phyloP scores from a whole-genome alignment of 2,113 vertebrate genomes.

The Physeter macrocephalus region DNA sequence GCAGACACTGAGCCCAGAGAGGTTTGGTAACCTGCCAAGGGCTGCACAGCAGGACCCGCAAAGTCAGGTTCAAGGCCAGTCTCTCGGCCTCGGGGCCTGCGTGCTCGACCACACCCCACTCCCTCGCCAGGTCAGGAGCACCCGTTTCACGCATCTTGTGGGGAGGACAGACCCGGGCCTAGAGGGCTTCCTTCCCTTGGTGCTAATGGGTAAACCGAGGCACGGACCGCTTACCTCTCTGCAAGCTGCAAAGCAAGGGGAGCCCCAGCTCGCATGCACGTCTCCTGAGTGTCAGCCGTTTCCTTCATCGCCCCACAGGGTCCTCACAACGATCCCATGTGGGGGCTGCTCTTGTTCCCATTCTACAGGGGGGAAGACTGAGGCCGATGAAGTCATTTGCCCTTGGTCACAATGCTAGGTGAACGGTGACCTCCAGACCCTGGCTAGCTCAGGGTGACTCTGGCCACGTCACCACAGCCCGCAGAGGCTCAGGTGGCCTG shows the following conservation, averaged over 20 bases:
- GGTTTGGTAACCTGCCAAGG: not conserved
- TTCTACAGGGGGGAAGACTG: not conserved
- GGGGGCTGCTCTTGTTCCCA: fast-evolving
- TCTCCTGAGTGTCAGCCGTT: not conserved
- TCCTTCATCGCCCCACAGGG: not conserved
- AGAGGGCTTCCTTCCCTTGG: not conserved
- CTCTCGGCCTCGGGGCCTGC: not conserved
- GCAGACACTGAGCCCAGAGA: not conserved
- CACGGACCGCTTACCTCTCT: not conserved
- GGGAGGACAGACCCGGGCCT: not conserved
- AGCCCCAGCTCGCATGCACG: fast-evolving
- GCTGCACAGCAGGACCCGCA: not conserved
- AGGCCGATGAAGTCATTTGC: not conserved
- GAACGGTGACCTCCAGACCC: not conserved
- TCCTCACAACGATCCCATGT: not conserved
- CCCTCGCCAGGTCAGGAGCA: not conserved
- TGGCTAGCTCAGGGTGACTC: not conserved
- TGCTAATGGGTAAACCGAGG: not conserved
- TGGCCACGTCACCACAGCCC: not conserved
- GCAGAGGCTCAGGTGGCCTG: not conserved
- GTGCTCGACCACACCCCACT: fast-evolving
- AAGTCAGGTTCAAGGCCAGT: not conserved
- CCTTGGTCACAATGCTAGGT: not conserved
- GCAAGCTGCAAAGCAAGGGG: not conserved
- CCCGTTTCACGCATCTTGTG: not conserved